Percentiles rank a stretch among this genome's conserved stretches.
Evolutionary conservation across 2,888 invertebrate species (phyloP).

Genomic region (Norana najaformis): DNA sequence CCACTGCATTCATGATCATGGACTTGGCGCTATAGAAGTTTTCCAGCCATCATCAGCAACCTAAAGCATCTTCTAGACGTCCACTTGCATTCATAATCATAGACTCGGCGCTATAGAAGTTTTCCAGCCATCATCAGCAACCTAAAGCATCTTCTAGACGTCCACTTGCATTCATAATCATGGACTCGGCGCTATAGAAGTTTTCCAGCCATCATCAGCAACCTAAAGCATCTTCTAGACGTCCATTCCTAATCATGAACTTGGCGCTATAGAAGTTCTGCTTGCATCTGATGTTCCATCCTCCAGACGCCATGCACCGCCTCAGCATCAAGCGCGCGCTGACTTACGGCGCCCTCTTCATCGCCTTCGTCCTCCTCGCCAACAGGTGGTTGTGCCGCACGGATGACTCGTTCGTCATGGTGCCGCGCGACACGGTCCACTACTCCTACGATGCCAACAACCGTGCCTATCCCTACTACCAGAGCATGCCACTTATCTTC

Average conservation of each 20-base stretch:
- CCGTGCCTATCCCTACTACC: conserved; percentile 69
- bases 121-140: too few species aligned
- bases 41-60: too few species aligned
- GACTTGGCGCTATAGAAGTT: too few species aligned
- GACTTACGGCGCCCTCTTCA: not conserved
- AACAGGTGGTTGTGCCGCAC: not conserved
- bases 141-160: too few species aligned
- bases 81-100: too few species aligned
- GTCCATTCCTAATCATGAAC: not conserved
- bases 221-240: not conserved
- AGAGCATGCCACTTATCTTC: conserved; percentile 78
- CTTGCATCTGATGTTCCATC: not conserved
- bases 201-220: not conserved
- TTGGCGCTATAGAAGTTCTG: not conserved
- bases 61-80: too few species aligned
- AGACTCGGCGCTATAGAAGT: too few species aligned
- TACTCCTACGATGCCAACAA: conserved; percentile 50
- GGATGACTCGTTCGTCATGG: conserved; percentile 31
- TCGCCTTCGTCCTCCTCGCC: not conserved
- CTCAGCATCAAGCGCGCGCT: not conserved
- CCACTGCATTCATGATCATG: too few species aligned
- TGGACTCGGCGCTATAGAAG: not conserved
- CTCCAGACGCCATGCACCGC: conserved; percentile 2
- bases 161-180: too few species aligned
- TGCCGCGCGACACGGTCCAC: conserved; percentile 42